Base-by-base conservation (phyloP, 2,888 invertebrate species). In the Tachina grossa region DNA sequence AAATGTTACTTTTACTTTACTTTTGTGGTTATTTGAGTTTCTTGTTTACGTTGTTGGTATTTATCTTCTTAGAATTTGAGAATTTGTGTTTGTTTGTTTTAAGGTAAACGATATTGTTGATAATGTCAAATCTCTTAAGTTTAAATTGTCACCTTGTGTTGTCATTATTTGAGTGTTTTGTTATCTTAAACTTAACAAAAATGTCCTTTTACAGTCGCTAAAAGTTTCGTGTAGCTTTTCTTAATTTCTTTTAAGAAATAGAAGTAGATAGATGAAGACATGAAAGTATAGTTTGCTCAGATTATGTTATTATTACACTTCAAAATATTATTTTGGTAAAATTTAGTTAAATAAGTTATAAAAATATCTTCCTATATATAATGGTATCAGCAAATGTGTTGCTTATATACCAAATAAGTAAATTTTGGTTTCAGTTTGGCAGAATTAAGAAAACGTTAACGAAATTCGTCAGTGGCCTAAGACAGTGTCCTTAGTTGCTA, bases 141-240 rank as follows among this genome's bases (percentile, higher is more conserved):
- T 85, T 65, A 85, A 82, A 85, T 78, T 85, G 78, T 85, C 85
- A 82, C 78, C 82, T 82, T 79, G 65, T 83, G 83, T 45, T 83
- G 71, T 45, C 57, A 69, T 76, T 76, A 74, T 49, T 75, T 69
- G 55, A 49, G 82, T 83, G 59, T 77, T 9, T 72, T 72, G 49
- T 83, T 83, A 79, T 84, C 83, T 79, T 55, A 65, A 55, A 49
- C 14, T 69, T 76, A 13, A 53, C 61, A 47, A 49, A 63, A 55
- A 49, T 59, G 5, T 55, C 5, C n/a, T 47, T 43, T 57, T 76
- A 16, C 16, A 45, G 43, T 69, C 51, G 68, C 53, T 75, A 69
- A 69, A 80, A 80, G 57, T 80, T 79, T 55, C 49, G 13, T 43
- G 57, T n/a, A 41, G 4, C 2, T 63, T 14, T 45, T 65, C 31